A percentile compares a stretch with the other conserved stretches of the same genome.
phyloP scores from a whole-genome alignment of 2,888 invertebrate genomes.

The Dorcus hopei region DNA sequence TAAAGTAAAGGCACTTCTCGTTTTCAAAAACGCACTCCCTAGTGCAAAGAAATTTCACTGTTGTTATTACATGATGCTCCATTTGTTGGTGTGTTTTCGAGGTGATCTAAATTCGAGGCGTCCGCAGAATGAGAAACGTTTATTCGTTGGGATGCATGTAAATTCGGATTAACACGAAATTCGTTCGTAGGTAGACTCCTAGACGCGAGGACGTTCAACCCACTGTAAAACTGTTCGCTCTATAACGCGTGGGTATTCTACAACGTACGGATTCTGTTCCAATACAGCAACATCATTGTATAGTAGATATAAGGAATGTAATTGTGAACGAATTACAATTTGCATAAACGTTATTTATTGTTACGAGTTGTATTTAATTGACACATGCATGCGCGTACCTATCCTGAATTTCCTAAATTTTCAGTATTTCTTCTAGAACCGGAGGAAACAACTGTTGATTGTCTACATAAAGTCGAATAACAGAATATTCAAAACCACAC shows the following conservation, averaged over 20 bases:
- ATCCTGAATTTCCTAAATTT: conserved; percentile 1
- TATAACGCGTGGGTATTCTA: conserved; percentile 24
- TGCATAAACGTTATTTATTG: conserved; percentile 34
- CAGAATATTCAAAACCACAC: too few species aligned
- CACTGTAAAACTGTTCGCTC: conserved; percentile 7
- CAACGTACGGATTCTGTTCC: conserved; percentile 18
- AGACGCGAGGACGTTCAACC: conserved; percentile 12
- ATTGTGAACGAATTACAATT: conserved; percentile 38
- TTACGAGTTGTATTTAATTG: conserved; percentile 12
- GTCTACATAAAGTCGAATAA: not conserved
- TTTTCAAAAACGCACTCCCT: conserved; percentile 5
- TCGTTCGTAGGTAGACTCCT: conserved; percentile 7
- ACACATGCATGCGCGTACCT: conserved; percentile 9
- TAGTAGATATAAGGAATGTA: conserved; percentile 30
- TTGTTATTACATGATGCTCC: not conserved
- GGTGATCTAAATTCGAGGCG: too few species aligned
- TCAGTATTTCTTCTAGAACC: not conserved
- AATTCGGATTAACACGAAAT: not conserved
- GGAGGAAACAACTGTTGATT: not conserved
- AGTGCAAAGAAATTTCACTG: conserved; percentile 3
- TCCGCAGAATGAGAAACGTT: not conserved
- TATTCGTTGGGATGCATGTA: conserved; percentile 4
- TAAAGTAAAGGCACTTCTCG: conserved; percentile 4
- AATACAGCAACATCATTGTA: conserved; percentile 23
- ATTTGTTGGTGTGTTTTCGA: too few species aligned